These are phyloP conservation scores for Hydrotaea cyrtoneurina DNA, from an alignment of 2,888 invertebrate genomes.

Conservation along the genomic window DNA sequence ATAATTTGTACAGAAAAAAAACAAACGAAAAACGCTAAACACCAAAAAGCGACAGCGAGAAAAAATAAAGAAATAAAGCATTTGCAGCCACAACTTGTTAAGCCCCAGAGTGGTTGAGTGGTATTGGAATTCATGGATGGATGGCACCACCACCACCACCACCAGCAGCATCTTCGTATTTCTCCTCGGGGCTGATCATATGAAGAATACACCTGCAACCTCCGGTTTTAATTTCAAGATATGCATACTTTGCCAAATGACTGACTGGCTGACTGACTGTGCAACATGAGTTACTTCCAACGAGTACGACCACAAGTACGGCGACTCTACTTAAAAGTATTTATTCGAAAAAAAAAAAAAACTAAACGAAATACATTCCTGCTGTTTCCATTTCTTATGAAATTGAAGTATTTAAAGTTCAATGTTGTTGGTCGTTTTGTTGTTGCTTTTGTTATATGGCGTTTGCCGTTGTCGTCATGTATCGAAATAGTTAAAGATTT, in stretches of 20 bases:
- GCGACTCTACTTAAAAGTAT: too few species aligned
- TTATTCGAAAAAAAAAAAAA: neutral
- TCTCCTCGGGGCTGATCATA: neutral
- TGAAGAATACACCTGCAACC: conserved; percentile 34
- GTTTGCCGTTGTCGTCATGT: neutral
- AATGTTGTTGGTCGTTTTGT: conserved; percentile 20
- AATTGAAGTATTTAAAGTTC: conserved; percentile 37
- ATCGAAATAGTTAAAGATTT: neutral
- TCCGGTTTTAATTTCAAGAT: neutral
- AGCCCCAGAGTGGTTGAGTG: conserved; percentile 40
- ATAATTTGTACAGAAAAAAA: conserved; percentile 42
- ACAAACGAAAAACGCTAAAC: neutral
- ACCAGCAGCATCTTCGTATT: neutral
- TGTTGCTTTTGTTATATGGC: neutral
- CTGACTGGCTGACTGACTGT: too few species aligned
- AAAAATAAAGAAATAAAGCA: conserved; percentile 48
- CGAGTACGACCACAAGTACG: too few species aligned
- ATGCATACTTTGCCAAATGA: neutral
- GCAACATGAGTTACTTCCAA: too few species aligned
- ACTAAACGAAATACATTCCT: too few species aligned
- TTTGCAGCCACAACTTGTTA: conserved; percentile 57
- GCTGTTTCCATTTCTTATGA: conserved; percentile 31
- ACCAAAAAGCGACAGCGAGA: conserved; percentile 1
- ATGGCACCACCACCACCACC: neutral
- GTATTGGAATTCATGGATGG: conserved; percentile 12